Base-by-base conservation (phyloP, 2,888 invertebrate genomes). In the Altica lythri region DNA sequence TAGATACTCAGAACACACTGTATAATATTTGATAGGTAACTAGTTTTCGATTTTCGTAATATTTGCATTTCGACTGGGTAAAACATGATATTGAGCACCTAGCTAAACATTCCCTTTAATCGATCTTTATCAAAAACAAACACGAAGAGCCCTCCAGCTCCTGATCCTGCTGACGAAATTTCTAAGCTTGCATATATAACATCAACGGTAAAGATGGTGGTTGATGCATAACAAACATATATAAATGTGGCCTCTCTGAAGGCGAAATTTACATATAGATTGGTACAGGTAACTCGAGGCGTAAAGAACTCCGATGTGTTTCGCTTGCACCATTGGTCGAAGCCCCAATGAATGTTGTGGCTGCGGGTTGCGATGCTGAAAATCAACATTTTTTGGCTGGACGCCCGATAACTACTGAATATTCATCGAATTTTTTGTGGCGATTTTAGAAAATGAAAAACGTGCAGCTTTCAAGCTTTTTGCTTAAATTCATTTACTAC, bases 191-290 rank as follows among this genome's bases (percentile, higher is more conserved):
- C 50, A 55, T 55, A 51, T 48, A 50, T 43, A 50, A 47, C 40
- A 53, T 42, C 46, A 22, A 32, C 42, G 49, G 50, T 46, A 37
- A 53, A 52, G 51, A 59, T 53, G 55, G 52, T 35, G 55, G 52
- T 52, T 58, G 55, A 58, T 56, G 50, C 54, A 59, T 52, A 53
- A 56, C 55, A 49, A 53, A 53, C 59, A 46, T 40, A 52, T 56
- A 53, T 57, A 55, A 58, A 51, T 52, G 57, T 42, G 48, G 48
- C 44, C 54, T 54, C 57, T 47, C 40, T 18, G 48, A 49, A 53
- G 49, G 49, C 55, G n/a, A 47, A 58, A 58, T 58, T 58, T 55
- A 47, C 58, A 58, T 58, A 49, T 58, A 58, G 44, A 58, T 58
- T 55, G 58, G 55, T 29, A 55, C 46, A 46, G 49, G 53, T 47